Conservation (phyloP, 2,797 vertebrate genomes). For the Rhincodon typus region DNA sequence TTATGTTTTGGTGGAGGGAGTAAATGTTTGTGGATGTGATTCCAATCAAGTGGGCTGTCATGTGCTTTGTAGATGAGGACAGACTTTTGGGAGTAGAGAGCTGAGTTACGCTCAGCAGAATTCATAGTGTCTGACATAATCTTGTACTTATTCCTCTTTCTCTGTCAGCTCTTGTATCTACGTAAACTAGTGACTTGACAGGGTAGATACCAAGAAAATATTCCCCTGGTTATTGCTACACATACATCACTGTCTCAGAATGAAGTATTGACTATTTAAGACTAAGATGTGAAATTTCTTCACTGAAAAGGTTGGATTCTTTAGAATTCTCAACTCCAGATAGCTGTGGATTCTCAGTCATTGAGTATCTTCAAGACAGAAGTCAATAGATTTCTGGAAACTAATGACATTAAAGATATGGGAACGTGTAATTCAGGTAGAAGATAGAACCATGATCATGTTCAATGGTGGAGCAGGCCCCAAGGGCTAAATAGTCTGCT, state of each 20-base stretch:
- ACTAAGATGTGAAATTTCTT: background rate
- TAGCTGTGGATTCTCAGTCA: background rate
- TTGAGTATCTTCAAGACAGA: background rate
- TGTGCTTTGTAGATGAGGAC: too few relatives aligned
- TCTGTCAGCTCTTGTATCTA: too few relatives aligned
- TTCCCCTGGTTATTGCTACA: background rate
- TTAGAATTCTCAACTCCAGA: background rate
- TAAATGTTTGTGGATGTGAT: too few relatives aligned
- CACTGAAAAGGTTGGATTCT: background rate
- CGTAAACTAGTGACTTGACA: background rate
- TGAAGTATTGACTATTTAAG: background rate
- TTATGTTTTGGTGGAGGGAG: too few relatives aligned
- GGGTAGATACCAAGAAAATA: background rate
- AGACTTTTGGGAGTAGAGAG: too few relatives aligned
- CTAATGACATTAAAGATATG: too few relatives aligned
- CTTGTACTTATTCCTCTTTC: too few relatives aligned
- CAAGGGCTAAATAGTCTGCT: background rate
- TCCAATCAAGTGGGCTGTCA: too few relatives aligned
- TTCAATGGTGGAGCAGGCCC: background rate
- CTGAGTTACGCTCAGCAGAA: too few relatives aligned
- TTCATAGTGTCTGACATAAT: too few relatives aligned
- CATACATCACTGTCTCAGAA: background rate
- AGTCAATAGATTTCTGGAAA: too few relatives aligned
- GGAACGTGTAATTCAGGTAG: background rate
- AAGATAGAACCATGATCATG: background rate